These are phyloP conservation scores for Synanthedon formicaeformis DNA, from an alignment of 2,888 invertebrate genomes.

Conservation along the genomic window DNA sequence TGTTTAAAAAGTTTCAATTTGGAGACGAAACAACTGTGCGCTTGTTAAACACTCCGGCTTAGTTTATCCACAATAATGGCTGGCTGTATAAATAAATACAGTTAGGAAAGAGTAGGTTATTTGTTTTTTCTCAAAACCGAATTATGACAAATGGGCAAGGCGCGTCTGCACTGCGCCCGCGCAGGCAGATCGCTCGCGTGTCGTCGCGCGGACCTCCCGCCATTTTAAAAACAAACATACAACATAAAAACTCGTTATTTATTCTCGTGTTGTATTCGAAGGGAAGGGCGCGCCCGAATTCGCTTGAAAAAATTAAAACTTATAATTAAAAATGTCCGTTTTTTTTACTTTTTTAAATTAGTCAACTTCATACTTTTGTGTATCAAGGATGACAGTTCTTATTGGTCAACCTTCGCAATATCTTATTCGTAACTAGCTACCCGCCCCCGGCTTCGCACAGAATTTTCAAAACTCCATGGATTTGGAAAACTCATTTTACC, in stretches of 20 bases:
- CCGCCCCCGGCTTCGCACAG: too few relatives aligned
- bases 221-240: conserved; percentile 70
- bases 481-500: too few relatives aligned
- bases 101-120: conserved; percentile 59
- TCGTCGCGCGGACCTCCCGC: conserved; percentile 70
- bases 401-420: too few relatives aligned
- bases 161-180: conserved; percentile 51
- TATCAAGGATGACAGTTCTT: too few relatives aligned
- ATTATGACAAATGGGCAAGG: conserved; percentile 68
- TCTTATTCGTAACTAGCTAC: too few relatives aligned
- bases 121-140: conserved; percentile 63
- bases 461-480: too few relatives aligned
- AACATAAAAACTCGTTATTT: conserved; percentile 68
- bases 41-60: conserved; percentile 57
- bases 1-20: conserved; percentile 11
- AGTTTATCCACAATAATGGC: conserved; percentile 37
- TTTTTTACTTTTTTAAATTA: too few relatives aligned
- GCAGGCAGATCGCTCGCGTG: conserved; percentile 59
- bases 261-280: conserved; percentile 57
- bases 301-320: conserved; percentile 64
- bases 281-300: conserved; percentile 65
- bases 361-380: too few relatives aligned
- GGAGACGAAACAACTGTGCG: conserved; percentile 54
- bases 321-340: conserved; percentile 53
- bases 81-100: conserved; percentile 59